Base-by-base conservation (phyloP, 2,888 invertebrate species). In the Deroplatys truncata region DNA sequence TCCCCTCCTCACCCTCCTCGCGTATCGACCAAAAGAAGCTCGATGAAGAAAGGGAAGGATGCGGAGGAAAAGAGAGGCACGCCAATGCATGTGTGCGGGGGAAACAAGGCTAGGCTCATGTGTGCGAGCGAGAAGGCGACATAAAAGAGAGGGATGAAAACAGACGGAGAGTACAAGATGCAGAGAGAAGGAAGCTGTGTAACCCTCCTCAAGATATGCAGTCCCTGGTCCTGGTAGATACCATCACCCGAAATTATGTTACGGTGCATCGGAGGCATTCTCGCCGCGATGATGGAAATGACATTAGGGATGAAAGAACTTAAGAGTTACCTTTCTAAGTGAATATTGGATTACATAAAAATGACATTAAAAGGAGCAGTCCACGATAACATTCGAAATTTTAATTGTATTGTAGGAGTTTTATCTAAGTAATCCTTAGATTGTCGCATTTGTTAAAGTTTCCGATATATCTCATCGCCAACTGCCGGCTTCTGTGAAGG, bases 11-110 rank as follows among this genome's bases (percentile, higher is more conserved):
- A 85, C 87, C 85, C 89, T 72, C 56, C 56, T 87, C 90, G 85
- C 86, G 90, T 91, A 91, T 91, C 91, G 91, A 91, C 91, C 90
- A 90, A 89, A 89, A 89, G 89, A 89, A 89, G 87, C 88, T 88
- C 43, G 90, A 20, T 20, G 56, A 72, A 72, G 56, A 72, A 72
- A 72, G 83, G 85, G 89, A 84, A 82, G 28, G 88, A 31, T 28
- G 28, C 84, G 88, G 31, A 56, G 88, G 83, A 28, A 43, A 72
- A 86, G 56, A 84, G 31, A 83, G 35, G 85, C 86, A 82, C 35
- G 87, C 31, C 87, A 28, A 29, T 86, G 89, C 56, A 72, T 72
- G 56, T 72, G 56, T 72, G 56, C 56, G 56, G 56, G 15, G 20
- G 16, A 16, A 56, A 56, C 56, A 56, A 56, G 56, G 56, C 56